These are phyloP conservation scores for Schizopygopsis malacanthus DNA, from an alignment of 2,797 vertebrate genomes.

Conservation along the genomic window DNA sequence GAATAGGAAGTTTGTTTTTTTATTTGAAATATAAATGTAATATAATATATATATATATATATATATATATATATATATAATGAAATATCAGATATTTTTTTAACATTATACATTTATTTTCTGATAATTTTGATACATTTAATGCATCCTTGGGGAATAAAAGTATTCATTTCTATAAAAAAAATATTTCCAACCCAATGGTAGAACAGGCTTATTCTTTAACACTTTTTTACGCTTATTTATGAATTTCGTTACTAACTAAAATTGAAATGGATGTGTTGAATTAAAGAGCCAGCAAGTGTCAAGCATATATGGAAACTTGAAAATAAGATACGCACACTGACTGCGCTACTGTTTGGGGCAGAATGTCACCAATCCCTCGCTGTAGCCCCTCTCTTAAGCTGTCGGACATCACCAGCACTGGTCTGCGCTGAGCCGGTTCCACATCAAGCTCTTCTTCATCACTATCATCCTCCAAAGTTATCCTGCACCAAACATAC, in stretches of 20 bases:
- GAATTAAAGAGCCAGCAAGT: not conserved
- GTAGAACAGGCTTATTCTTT: not conserved
- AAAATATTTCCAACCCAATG: not conserved
- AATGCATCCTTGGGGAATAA: not conserved
- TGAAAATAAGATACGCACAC: constrained; percentile 72
- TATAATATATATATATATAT: no score
- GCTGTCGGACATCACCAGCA: constrained; percentile 83
- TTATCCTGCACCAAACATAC: constrained; percentile 74
- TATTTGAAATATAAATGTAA: no score
- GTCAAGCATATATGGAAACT: not conserved
- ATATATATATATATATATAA: no score
- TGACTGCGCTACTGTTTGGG: constrained; percentile 81
- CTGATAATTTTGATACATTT: not conserved
- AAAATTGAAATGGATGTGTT: not conserved
- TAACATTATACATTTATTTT: not conserved
- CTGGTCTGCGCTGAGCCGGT: constrained; percentile 75
- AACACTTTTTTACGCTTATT: not conserved
- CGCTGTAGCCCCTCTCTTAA: constrained; percentile 81
- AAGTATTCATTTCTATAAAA: not conserved
- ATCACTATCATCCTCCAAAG: constrained; percentile 81
- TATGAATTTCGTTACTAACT: not conserved
- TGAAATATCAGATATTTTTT: not conserved
- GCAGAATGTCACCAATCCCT: constrained; percentile 81
- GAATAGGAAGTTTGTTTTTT: not conserved
- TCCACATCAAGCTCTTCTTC: constrained; percentile 80